Conservation (phyloP, 2,113 vertebrate genomes). For the Conger conger region DNA sequence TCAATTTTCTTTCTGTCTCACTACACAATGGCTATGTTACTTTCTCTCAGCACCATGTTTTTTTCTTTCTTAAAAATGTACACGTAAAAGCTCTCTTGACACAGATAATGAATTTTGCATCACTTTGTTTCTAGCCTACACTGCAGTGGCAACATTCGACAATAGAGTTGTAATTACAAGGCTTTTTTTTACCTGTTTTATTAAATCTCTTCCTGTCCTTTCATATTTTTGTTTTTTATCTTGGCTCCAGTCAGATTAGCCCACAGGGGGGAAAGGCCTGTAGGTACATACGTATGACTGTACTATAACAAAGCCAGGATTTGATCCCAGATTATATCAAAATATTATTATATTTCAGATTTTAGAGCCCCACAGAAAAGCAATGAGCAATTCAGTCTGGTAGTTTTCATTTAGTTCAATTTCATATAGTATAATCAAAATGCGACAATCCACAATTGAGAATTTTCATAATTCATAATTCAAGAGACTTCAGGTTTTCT, state of each 20-base stretch:
- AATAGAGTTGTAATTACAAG: background rate
- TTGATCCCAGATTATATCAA: background rate
- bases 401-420: no score
- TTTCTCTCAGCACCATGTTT: background rate
- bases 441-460: no score
- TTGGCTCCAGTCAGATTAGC: no score
- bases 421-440: background rate
- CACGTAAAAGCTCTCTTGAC: background rate
- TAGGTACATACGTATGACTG: background rate
- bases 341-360: background rate
- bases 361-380: background rate
- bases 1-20: background rate
- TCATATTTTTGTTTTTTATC: constrained; percentile 3
- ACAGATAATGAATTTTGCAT: background rate
- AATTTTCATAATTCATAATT: background rate
- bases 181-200: no score
- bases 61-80: background rate
- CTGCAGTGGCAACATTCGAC: background rate
- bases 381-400: background rate
- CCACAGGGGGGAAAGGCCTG: background rate
- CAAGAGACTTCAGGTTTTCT: background rate
- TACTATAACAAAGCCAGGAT: no score
- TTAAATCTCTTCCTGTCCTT: background rate
- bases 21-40: background rate
- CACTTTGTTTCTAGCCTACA: background rate